Percentiles rank a stretch among this genome's conserved stretches.
Conservation (phyloP, 1,140 invertebrate species). For the Nasonia giraulti region DNA sequence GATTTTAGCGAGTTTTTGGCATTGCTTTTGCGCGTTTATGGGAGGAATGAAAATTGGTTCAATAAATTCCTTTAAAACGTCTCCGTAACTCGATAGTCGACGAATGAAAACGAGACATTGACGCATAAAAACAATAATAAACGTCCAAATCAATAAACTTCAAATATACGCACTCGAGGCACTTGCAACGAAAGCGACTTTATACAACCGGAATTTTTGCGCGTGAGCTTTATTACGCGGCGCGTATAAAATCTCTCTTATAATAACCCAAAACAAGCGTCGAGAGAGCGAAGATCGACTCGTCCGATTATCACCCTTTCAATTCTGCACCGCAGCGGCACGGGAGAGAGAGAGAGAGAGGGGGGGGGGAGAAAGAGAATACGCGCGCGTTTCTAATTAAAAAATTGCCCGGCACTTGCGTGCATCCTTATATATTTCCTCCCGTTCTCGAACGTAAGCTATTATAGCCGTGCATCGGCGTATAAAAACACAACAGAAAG, state of each 20-base stretch:
- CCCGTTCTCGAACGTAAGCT: not conserved
- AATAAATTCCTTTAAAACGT: too few species aligned
- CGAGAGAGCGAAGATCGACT: conserved; percentile 10
- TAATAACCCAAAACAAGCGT: not conserved
- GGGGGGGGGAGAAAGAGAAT: not conserved
- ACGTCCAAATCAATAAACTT: conserved; percentile 2
- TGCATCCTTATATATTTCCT: not conserved
- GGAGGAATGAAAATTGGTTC: too few species aligned
- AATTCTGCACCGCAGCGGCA: not conserved
- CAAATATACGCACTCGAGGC: not conserved
- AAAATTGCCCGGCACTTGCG: not conserved
- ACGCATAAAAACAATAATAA: too few species aligned
- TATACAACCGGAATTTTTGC: conserved; percentile 20
- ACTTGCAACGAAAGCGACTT: not conserved
- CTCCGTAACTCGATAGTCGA: too few species aligned
- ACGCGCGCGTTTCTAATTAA: conserved; percentile 31
- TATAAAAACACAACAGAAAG: not conserved
- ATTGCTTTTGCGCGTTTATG: not conserved
- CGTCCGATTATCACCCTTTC: conserved; percentile 32
- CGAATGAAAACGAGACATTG: too few species aligned
- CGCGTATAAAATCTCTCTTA: conserved; percentile 13
- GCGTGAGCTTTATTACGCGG: conserved; percentile 22
- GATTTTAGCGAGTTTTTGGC: too few species aligned
- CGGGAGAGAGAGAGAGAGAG: not conserved
- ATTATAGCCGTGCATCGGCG: not conserved